Evolutionary conservation across 2,797 vertebrate species (phyloP).

Genomic region (Sciurus carolinensis): DNA sequence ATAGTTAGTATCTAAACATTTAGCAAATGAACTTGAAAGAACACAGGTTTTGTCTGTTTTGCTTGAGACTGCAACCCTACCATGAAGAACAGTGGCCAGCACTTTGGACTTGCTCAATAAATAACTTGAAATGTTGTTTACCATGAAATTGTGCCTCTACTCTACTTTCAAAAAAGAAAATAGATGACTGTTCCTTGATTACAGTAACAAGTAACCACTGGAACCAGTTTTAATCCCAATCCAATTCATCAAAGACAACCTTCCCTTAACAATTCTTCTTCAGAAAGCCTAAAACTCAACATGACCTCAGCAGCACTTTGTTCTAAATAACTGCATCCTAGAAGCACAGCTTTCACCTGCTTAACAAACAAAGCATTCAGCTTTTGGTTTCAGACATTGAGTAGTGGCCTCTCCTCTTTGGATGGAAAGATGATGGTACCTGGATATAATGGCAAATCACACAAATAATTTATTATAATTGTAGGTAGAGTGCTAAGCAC

Average conservation of each 20-base stretch:
- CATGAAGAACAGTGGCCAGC: not conserved
- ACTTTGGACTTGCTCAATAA: not conserved
- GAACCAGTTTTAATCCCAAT: conserved; percentile 43
- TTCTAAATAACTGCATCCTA: not conserved
- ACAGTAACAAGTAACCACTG: not conserved
- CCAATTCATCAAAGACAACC: not conserved
- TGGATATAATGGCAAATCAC: too few species aligned
- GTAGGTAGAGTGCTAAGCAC: too few species aligned
- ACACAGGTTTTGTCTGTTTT: not conserved
- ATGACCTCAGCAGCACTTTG: not conserved
- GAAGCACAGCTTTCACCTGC: not conserved
- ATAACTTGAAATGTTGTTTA: not conserved
- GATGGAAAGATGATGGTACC: too few species aligned
- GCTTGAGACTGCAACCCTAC: not conserved
- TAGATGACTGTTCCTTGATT: not conserved
- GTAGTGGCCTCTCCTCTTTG: too few species aligned
- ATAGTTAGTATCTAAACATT: not conserved
- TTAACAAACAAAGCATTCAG: not conserved
- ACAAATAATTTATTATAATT: too few species aligned
- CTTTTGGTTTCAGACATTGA: conserved; percentile 4
- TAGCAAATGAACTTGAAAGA: not conserved
- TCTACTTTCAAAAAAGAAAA: conserved; percentile 2
- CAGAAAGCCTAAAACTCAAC: not conserved
- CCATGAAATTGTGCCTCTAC: not conserved
- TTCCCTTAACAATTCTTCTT: not conserved